phyloP scores from a whole-genome alignment of 2,113 vertebrate genomes.

The Tympanuchus pallidicinctus region DNA sequence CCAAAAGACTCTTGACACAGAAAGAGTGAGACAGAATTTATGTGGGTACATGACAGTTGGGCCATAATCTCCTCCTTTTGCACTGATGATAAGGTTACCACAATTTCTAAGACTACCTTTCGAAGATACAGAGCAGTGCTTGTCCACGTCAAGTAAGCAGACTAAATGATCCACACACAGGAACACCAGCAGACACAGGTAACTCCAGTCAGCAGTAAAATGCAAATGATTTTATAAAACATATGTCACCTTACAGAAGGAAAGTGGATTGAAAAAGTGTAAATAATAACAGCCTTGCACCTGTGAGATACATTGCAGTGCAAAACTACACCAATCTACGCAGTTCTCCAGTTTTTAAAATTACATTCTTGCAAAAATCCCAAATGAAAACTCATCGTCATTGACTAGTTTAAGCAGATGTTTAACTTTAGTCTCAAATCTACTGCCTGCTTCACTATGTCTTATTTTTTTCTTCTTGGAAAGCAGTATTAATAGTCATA shows the following conservation, averaged over 20 bases:
- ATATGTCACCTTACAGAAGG: background rate
- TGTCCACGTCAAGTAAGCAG: background rate
- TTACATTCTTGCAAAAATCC: background rate
- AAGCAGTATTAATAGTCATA: background rate
- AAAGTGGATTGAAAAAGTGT: background rate
- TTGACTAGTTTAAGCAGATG: background rate
- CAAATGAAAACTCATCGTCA: background rate
- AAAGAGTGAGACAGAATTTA: conserved; percentile 68
- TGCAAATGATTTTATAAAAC: background rate
- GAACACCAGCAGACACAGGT: background rate
- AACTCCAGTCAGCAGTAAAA: background rate
- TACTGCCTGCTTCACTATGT: background rate
- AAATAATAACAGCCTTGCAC: background rate
- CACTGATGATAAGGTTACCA: conserved; percentile 18
- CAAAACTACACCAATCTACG: background rate
- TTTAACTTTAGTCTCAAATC: background rate
- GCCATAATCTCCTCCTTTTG: conserved; percentile 53
- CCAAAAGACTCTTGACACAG: conserved; percentile 72
- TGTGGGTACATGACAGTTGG: conserved; percentile 21
- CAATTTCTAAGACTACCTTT: background rate
- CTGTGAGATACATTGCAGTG: background rate
- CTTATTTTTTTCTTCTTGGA: background rate
- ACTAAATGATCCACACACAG: accelerated
- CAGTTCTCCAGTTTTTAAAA: background rate
- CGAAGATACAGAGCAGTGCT: background rate